Conservation (phyloP, 2,113 vertebrate genomes). For the Microcebus griseorufus region DNA sequence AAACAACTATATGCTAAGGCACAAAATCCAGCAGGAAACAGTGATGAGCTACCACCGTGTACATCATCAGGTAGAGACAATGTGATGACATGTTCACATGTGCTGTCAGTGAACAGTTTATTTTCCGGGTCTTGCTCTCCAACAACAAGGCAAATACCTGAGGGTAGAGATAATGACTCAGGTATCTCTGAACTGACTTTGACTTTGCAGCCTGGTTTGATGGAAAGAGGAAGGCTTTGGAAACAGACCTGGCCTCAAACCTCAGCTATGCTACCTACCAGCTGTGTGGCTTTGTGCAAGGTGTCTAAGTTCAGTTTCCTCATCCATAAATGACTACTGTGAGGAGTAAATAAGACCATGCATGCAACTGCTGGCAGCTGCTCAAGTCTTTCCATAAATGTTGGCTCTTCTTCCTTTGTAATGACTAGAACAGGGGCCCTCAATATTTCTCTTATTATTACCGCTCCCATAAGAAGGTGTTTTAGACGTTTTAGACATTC, state of each 20-base stretch:
- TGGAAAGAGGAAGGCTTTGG: not conserved
- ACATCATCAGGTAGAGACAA: not conserved
- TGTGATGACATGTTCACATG: fast-evolving
- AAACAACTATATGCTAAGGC: not conserved
- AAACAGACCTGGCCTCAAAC: not conserved
- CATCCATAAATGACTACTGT: not conserved
- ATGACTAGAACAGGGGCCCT: not conserved
- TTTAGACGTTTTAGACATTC: not conserved
- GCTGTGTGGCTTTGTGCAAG: not conserved
- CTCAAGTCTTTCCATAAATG: not conserved
- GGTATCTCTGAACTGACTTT: not conserved
- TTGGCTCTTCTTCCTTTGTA: not conserved
- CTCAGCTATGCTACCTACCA: not conserved
- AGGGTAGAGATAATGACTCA: not conserved
- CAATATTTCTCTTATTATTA: not conserved
- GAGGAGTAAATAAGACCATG: not conserved
- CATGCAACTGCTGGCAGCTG: not conserved
- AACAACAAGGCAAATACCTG: not conserved
- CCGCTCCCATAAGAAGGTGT: not conserved
- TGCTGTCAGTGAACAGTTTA: not conserved
- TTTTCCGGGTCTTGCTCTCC: not conserved
- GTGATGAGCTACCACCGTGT: too few relatives aligned
- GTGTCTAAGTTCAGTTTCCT: not conserved
- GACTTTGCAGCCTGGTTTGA: not conserved
- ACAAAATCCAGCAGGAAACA: not conserved